phyloP scores from a whole-genome alignment of 1,140 invertebrate genomes.

The Coenobita brevimanus region DNA sequence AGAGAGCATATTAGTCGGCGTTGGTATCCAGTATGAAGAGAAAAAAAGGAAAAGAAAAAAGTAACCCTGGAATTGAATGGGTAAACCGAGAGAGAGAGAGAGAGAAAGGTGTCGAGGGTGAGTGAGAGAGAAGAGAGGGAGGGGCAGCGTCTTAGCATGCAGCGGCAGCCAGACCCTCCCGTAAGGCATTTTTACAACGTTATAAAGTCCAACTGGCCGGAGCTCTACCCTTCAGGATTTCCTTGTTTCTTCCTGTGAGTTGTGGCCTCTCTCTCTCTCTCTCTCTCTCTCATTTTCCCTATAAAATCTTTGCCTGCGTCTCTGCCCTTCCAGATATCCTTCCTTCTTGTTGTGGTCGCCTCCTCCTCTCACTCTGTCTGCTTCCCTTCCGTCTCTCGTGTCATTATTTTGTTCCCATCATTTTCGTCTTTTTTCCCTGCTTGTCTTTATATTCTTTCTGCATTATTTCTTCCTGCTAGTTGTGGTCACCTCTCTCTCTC shows the following conservation, averaged over 20 bases:
- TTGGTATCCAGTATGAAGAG: too few relatives aligned
- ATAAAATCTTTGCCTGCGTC: too few relatives aligned
- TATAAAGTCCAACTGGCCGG: slow-evolving; percentile 54
- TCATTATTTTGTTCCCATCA: too few relatives aligned
- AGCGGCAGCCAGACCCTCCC: slow-evolving; percentile 17
- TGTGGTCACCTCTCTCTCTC: not conserved
- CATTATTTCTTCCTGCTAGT: not conserved
- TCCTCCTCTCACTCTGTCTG: not conserved
- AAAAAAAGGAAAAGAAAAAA: too few relatives aligned
- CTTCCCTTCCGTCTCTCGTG: not conserved
- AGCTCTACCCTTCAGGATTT: slow-evolving; percentile 8
- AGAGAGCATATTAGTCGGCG: too few relatives aligned
- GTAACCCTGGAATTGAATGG: too few relatives aligned
- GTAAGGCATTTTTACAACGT: slow-evolving; percentile 61
- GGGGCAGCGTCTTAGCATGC: slow-evolving; percentile 34
- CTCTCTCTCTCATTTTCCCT: not conserved
- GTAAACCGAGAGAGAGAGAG: not conserved
- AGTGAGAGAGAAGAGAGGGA: not conserved
- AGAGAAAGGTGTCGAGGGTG: not conserved
- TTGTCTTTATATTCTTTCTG: too few relatives aligned
- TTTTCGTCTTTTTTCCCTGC: too few relatives aligned
- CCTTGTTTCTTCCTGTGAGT: slow-evolving; percentile 11
- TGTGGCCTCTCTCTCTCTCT: not conserved
- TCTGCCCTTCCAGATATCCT: too few relatives aligned
- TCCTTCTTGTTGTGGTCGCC: too few relatives aligned